Evolutionary conservation across 2,888 invertebrate species (phyloP), one percentile per base, ranked within the genome.

Genomic region (Lepidochrysops patricia): DNA sequence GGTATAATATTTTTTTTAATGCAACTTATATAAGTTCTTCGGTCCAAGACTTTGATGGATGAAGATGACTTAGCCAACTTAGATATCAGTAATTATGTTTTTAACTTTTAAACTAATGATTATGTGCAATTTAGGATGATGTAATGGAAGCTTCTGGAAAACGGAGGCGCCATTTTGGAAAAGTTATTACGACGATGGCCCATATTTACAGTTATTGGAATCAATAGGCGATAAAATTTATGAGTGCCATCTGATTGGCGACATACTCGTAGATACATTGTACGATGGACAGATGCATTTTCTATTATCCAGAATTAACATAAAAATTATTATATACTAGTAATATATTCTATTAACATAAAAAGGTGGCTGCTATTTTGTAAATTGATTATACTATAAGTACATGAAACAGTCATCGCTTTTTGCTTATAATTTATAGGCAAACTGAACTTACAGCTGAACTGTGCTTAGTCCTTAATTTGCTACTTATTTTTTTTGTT

Each of bases 21-120:
- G 27, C 19, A 54, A 23, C 32, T 23, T 49, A 25, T 5, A 9
- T 9, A 49, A 49, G 23, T 29, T 32, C 32, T 29, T 12, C 50
- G 26, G 50, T 7, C 26, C 52, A 54, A 19, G 32, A 54, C 54
- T 29, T 54, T 54, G 54, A 54, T 54, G 32, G 32, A 54, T 54
- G 32, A 32, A 54, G 32, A 54, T 27, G 52, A 52, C 32, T 15
- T 27, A 19, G 12, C 52, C 15, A 52, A 52, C 29, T 54, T 54
- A 13, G 50, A 50, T 13, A n/a, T 6, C 25, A 50, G 13, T 50
- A 26, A 26, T 26, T 50, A 50, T 1, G 43, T 43, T 43, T 23
- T 43, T 15, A 43, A 19, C 7, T 19, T 19, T 19, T 13, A 15
- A 43, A 6, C 7, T 9, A 12, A 43, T 19, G 6, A 43, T 43